Evolutionary conservation across 2,888 invertebrate species (phyloP), one percentile per base, ranked within the genome.

Genomic region (Branchellion lobata): DNA sequence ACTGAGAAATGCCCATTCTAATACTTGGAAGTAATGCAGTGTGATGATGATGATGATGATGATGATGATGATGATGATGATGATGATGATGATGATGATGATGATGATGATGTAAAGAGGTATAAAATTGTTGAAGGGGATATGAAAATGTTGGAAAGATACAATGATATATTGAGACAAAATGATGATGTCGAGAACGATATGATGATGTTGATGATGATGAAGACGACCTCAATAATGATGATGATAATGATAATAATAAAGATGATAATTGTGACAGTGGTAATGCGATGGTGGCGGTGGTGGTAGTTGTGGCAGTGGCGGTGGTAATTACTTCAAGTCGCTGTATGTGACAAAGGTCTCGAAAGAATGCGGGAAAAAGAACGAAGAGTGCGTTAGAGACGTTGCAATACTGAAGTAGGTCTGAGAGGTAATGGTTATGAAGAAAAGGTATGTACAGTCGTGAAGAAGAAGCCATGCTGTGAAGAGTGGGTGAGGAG

Each of bases 51-150:
- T 79, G 51, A 79, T 77, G 79, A 79, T 47, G 76, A 79, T 65
- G 79, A 79, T 78, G 61, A 79, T 78, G 47, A 78, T 79, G 79
- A 79, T 79, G 78, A 78, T 79, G 79, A 79, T 78, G 74, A 79
- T 79, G 76, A 79, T 79, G 79, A 79, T 79, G 79, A 79, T 79
- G 79, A 79, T 79, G 29, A 77, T 76, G 73, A 79, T 74, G 72
- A 73, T 79, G 79, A 73, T 79, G 79, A 79, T 79, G 73, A 79
- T 78, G 78, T 40, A 5, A 5, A 78, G 8, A 47, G 78, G n/a
- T n/a, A n/a, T n/a, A n/a, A n/a, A n/a, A n/a, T n/a, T n/a, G n/a
- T 73, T 72, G 27, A 24, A 73, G 73, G 18, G 76, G 24, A 75
- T 72, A 76, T 76, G 72, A 76, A 24, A 73, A 76, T 74, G 71